Conservation (phyloP, 2,797 vertebrate genomes). For the Oreortyx pictus region DNA sequence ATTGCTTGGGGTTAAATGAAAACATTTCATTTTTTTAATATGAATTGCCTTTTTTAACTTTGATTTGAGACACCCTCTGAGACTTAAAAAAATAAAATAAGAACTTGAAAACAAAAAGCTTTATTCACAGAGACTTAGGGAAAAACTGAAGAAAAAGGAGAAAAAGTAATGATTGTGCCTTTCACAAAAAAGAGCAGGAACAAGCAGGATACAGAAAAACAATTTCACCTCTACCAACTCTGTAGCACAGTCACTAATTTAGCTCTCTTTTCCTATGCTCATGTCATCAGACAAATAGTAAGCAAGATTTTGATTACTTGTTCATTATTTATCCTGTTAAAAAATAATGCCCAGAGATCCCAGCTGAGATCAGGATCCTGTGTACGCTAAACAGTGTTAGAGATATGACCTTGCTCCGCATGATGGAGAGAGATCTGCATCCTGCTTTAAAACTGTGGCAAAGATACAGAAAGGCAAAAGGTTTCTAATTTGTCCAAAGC, state of each 20-base stretch:
- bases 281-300: background rate
- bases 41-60: background rate
- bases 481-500: background rate
- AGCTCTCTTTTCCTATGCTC: background rate
- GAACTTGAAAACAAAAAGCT: background rate
- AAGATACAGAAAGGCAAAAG: background rate
- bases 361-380: background rate
- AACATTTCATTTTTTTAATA: background rate
- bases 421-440: background rate
- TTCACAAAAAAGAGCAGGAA: background rate
- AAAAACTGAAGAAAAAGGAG: background rate
- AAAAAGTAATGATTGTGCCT: background rate
- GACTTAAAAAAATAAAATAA: background rate
- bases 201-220: background rate
- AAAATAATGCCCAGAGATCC: background rate
- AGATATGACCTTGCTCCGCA: background rate
- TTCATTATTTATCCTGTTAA: background rate
- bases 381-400: rapidly evolving
- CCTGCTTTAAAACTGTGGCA: background rate
- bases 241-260: background rate
- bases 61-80: background rate
- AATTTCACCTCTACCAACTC: background rate
- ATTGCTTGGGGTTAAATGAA: background rate
- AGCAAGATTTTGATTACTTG: background rate
- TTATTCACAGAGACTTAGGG: background rate